Base-by-base conservation (phyloP, 1,140 invertebrate species). In the Paralvinella palmiformis region DNA sequence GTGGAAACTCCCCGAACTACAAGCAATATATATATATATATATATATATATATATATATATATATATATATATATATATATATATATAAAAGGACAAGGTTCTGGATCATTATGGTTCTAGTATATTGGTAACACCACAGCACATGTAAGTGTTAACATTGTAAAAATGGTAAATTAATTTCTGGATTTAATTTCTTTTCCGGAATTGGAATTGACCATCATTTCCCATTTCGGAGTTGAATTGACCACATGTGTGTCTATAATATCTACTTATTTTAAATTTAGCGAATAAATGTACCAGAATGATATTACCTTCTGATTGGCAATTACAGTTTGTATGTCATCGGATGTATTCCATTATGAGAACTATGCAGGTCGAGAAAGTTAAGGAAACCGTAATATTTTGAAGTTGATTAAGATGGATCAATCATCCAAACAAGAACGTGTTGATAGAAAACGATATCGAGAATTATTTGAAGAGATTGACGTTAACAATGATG, bases 401-500 rank as follows among this genome's bases (percentile, higher is more conserved):
- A 52, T 27, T 27, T 52, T 27, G 24, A 22, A 58, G 2, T 31
- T 33, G 5, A 20, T 31, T 32, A 31, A 13, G 3, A 36, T 31
- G 20, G 3, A 27, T 58, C 24, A 33, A 58, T 53, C 10, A 53
- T 60, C 27, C n/a, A 24, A 5, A 22, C 3, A 50, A 63, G 1
- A n/a, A n/a, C n/a, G n/a, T n/a, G 45, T n/a, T 15, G n/a, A 63
- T 22, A 41, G 36, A 20, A 55, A 37, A 24, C 62, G 62, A 36
- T 63, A 35, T 55, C 35, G 32, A 56, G 37, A 55, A 29, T 41
- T 63, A 29, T 63, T 63, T 29, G 50, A 53, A 20, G 20, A 59
- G 33, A 32, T 64, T 20, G 63, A 64, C 37, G 44, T 48, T 22
- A 64, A 64, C 32, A 41, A 59, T 61, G 55, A 64, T 59, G 63